These are phyloP conservation scores for Lepetodrilus schrolli DNA, from an alignment of 2,888 invertebrate species.

Conservation along the genomic window DNA sequence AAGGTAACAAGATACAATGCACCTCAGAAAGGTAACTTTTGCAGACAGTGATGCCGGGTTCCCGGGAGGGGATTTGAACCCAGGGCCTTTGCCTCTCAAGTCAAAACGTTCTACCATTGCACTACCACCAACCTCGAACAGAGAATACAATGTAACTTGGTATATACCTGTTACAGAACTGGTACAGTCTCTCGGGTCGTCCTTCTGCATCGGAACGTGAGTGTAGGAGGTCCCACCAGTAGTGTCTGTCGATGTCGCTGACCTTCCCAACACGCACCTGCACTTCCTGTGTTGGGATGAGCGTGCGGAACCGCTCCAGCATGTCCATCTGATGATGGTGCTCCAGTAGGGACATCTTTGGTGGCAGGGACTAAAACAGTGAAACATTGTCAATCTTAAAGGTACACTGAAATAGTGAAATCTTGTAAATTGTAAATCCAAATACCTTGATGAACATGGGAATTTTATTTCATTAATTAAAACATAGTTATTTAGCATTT, in stretches of 20 bases:
- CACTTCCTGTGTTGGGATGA: conserved; percentile 97
- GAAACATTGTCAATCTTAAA: neutral
- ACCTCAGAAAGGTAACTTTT: too few species aligned
- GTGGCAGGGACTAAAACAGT: conserved; percentile 38
- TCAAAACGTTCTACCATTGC: too few species aligned
- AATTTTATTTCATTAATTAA: too few species aligned
- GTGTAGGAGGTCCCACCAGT: conserved; percentile 97
- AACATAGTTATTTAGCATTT: too few species aligned
- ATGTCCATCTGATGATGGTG: conserved; percentile 44
- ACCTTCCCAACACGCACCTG: conserved; percentile 95
- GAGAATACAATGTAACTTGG: too few species aligned
- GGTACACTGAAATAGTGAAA: neutral
- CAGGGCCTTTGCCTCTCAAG: too few species aligned
- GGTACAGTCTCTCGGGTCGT: conserved; percentile 96
- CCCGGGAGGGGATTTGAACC: too few species aligned
- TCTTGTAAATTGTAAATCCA: too few species aligned
- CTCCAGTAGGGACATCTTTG: conserved; percentile 42
- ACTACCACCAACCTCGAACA: too few species aligned
- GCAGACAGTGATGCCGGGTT: too few species aligned
- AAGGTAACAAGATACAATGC: too few species aligned
- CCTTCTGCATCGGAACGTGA: conserved; percentile 93
- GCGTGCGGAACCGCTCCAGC: conserved; percentile 93
- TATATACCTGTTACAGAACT: conserved; percentile 91
- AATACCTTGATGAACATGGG: too few species aligned
- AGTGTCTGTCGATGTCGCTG: conserved; percentile 90